Evolutionary conservation across 2,113 vertebrate species (phyloP).

Genomic region (Aegotheles bennettii): DNA sequence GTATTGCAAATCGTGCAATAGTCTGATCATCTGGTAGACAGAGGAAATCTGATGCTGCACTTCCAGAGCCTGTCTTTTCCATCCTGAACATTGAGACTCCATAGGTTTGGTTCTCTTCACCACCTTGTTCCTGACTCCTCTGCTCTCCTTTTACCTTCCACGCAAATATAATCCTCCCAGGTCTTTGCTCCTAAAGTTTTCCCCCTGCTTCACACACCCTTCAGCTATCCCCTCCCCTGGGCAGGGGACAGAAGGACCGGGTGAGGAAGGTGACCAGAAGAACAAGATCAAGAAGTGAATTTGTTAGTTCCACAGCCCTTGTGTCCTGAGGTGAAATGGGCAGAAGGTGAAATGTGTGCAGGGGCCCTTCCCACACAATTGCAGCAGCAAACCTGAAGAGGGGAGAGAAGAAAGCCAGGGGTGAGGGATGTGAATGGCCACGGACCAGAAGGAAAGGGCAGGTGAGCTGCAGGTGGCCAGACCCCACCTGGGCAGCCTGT

Average conservation of each 20-base stretch:
- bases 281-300: neutral
- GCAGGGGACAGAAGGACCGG: neutral
- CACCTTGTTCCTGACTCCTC: neutral
- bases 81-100: neutral
- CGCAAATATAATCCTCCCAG: neutral
- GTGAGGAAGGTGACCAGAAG: neutral
- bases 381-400: accelerated
- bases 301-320: neutral
- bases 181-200: neutral
- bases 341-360: no score
- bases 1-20: neutral
- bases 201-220: accelerated
- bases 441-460: accelerated
- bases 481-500: accelerated
- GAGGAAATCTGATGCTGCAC: neutral
- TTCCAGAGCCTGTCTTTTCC: neutral
- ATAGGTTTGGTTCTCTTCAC: neutral
- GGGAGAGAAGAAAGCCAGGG: accelerated
- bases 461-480: neutral
- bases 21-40: neutral
- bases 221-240: neutral
- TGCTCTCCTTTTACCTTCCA: neutral
- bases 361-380: accelerated
- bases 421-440: accelerated
- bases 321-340: accelerated